phyloP scores from a whole-genome alignment of 2,113 vertebrate species.

The Platanista minor region DNA sequence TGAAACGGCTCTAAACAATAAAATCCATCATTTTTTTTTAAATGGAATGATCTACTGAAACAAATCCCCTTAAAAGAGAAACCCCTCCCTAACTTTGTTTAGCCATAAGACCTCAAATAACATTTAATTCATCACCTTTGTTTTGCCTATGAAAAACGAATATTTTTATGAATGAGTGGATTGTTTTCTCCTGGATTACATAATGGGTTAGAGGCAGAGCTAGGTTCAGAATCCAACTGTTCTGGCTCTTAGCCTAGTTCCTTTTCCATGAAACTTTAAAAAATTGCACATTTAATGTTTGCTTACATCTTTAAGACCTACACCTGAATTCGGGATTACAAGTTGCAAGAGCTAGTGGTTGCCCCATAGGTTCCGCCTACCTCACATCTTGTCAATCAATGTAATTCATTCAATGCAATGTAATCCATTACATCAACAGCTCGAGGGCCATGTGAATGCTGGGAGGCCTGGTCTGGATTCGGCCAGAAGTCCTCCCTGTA shows the following conservation, averaged over 20 bases:
- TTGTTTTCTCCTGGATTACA: not conserved
- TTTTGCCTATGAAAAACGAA: not conserved
- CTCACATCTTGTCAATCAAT: not conserved
- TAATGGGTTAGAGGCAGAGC: not conserved
- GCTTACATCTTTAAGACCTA: not conserved
- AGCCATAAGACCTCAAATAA: not conserved
- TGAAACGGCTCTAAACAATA: not conserved
- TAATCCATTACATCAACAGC: too few species aligned
- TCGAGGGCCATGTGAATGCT: not conserved
- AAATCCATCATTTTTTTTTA: not conserved
- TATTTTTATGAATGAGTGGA: not conserved
- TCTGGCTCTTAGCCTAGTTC: not conserved
- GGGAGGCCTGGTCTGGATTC: not conserved
- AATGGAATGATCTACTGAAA: not conserved
- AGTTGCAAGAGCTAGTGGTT: not conserved
- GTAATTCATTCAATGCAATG: too few species aligned
- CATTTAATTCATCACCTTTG: not conserved
- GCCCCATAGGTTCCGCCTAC: not conserved
- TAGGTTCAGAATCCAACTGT: not conserved
- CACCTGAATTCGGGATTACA: not conserved
- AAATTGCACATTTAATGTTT: not conserved
- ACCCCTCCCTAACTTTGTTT: not conserved
- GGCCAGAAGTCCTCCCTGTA: not conserved
- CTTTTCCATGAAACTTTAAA: not conserved
- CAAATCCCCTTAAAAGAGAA: not conserved